Base-by-base conservation (phyloP, 2,888 invertebrate species). In the Athrips mouffetella region DNA sequence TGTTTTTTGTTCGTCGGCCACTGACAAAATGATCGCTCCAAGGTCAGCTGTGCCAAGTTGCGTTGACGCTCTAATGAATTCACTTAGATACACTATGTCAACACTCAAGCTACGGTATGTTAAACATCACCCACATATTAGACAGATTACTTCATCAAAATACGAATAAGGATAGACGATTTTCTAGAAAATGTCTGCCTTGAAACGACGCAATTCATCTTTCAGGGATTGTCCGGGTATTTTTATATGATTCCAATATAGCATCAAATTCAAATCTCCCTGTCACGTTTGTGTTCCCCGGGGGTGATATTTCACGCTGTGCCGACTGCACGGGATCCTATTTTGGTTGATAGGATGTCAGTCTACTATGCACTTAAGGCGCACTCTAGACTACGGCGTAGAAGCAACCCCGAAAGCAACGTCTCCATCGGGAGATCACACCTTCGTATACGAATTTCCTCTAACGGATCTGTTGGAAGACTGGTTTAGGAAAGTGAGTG, bases 351-450 rank as follows among this genome's bases (percentile, higher is more conserved):
- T 67, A 65, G 60, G 59, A 62, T 67, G 70, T 70, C 70, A 71
- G 70, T 71, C 65, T 70, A 63, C 55, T 71, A 66, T 70, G 61
- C 57, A 56, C 58, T 65, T 65, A 64, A 67, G 68, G 68, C 66
- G 70, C 70, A 70, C 68, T 68, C 59, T 62, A 58, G 59, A 55
- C 57, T 61, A 62, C 54, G 63, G 59, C 60, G 51, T 54, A 51
- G n/a, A n/a, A n/a, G 50, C 54, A 57, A 61, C 57, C 53, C 58
- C 62, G 61, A 62, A 63, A 59, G 58, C 52, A 56, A 58, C 58
- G 60, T 61, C 65, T 71, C 65, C 64, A 67, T 65, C 66, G 65
- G 75, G 76, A 67, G 73, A n/a, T 77, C 73, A 67, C 74, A 75
- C 75, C 74, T 74, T 66, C 59, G 65, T 58, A 67, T 71, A 61